phyloP scores from a whole-genome alignment of 2,113 vertebrate genomes.

The Ariopsis seemanni region DNA sequence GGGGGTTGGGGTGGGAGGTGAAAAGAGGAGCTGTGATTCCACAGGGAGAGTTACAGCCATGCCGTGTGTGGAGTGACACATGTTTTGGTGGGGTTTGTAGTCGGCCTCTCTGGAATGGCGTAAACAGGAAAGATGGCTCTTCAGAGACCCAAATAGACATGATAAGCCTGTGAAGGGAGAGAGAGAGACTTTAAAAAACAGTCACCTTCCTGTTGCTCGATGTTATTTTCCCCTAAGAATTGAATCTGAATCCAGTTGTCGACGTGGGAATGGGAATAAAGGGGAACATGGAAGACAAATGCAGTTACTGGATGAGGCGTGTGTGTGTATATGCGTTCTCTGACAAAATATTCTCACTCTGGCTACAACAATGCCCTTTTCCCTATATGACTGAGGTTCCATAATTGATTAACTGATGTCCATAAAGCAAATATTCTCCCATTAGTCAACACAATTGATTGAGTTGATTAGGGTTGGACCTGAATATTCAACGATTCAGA shows the following conservation, averaged over 20 bases:
- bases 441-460: not conserved
- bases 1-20: not conserved
- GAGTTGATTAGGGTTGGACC: not conserved
- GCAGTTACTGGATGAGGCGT: not conserved
- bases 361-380: not conserved
- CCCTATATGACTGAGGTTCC: not conserved
- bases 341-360: not conserved
- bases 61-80: slow-evolving; percentile 19
- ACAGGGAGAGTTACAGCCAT: slow-evolving; percentile 4
- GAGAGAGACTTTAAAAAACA: slow-evolving; percentile 17
- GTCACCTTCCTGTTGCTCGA: slow-evolving; percentile 20
- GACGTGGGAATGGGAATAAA: slow-evolving; percentile 16
- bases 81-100: slow-evolving; percentile 33
- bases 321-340: not conserved
- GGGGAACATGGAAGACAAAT: not conserved
- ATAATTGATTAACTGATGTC: not conserved
- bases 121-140: slow-evolving; percentile 56
- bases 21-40: not conserved
- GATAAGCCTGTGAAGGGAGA: slow-evolving; percentile 30
- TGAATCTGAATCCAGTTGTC: not conserved
- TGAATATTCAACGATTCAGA: not conserved
- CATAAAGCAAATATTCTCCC: not conserved
- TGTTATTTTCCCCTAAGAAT: slow-evolving; percentile 30
- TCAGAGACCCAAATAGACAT: slow-evolving; percentile 31
- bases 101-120: slow-evolving; percentile 33